phyloP scores from a whole-genome alignment of 2,113 vertebrate genomes.

The Elachura formosa region DNA sequence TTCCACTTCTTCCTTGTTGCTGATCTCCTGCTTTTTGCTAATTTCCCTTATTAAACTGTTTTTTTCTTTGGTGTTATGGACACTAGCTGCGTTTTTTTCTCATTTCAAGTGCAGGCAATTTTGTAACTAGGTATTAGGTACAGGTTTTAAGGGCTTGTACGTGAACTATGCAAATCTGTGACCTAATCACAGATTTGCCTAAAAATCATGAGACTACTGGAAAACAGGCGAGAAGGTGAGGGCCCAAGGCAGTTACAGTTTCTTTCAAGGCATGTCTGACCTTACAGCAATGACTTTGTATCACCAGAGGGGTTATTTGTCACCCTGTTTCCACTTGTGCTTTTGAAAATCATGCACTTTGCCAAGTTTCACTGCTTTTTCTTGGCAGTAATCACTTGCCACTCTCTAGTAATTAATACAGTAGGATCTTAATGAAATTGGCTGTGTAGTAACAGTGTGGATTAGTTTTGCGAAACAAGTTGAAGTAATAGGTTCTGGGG shows the following conservation, averaged over 20 bases:
- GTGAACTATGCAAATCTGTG: neutral
- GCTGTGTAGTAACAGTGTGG: neutral
- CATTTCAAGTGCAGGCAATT: neutral
- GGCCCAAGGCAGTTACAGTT: neutral
- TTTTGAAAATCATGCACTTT: neutral
- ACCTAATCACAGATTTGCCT: too few relatives aligned
- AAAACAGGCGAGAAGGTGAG: neutral
- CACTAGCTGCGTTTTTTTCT: fast-evolving
- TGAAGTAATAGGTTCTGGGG: neutral
- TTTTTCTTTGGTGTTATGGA: neutral
- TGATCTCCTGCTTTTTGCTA: neutral
- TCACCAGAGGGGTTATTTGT: neutral
- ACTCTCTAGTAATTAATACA: neutral
- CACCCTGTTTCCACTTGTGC: neutral
- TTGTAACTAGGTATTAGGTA: neutral
- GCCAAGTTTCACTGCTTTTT: neutral
- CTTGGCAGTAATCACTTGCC: neutral
- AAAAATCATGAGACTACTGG: neutral
- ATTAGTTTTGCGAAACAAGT: neutral
- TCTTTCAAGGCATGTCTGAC: neutral
- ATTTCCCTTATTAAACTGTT: neutral
- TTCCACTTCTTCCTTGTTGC: neutral
- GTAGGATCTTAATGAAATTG: neutral
- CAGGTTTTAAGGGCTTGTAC: neutral
- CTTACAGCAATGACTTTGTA: neutral